These are phyloP conservation scores for Panthera uncia DNA, from an alignment of 2,113 vertebrate genomes.

Conservation along the genomic window DNA sequence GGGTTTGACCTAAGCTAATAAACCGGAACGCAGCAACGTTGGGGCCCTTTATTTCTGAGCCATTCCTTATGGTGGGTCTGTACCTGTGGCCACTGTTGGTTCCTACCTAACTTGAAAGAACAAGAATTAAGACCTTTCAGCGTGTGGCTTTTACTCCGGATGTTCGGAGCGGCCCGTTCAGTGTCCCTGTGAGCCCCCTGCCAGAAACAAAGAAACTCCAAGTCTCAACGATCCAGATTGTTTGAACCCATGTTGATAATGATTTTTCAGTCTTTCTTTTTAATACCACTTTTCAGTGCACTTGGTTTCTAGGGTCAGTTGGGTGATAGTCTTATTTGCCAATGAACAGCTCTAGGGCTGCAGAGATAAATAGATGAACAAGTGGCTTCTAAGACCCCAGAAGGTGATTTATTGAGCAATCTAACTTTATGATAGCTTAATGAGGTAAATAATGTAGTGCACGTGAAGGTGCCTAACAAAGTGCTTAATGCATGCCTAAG, in stretches of 20 bases:
- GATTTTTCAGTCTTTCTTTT: conserved; percentile 35
- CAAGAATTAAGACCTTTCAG: conserved; percentile 46
- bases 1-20: conserved; percentile 37
- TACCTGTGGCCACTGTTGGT: not conserved
- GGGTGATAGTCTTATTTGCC: conserved; percentile 37
- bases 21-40: not conserved
- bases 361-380: not conserved
- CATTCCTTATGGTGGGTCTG: not conserved
- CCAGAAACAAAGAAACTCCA: conserved; percentile 29
- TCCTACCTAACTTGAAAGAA: conserved; percentile 25
- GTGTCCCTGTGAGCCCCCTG: not conserved
- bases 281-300: not conserved
- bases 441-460: not conserved
- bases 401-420: conserved; percentile 6
- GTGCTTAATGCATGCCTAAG: not conserved
- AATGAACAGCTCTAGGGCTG: not conserved
- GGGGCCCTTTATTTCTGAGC: not conserved
- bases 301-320: not conserved
- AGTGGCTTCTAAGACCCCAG: not conserved
- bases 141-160: not conserved
- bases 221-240: not conserved
- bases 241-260: not conserved
- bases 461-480: not conserved
- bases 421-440: not conserved
- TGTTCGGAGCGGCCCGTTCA: not conserved